Percentiles rank a stretch among this genome's conserved stretches.
phyloP scores from a whole-genome alignment of 2,797 vertebrate species.

The Clarias platycephalus region DNA sequence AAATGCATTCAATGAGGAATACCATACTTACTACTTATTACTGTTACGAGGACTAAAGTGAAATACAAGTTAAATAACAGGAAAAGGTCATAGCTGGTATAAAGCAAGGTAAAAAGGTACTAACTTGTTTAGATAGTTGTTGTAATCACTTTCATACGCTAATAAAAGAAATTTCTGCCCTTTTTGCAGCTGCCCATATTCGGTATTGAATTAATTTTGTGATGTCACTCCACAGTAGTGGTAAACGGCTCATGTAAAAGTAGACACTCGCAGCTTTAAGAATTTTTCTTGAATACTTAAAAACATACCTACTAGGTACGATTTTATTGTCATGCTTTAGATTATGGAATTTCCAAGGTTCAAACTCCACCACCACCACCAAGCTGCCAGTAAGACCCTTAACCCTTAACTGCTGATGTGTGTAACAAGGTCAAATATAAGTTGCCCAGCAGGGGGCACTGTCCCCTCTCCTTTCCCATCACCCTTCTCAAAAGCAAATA shows the following conservation, averaged over 20 bases:
- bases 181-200: neutral
- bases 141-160: neutral
- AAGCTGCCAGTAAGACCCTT: neutral
- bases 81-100: neutral
- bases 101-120: neutral
- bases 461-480: neutral
- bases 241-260: neutral
- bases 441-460: neutral
- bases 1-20: neutral
- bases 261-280: neutral
- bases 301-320: neutral
- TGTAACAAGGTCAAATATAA: neutral
- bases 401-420: neutral
- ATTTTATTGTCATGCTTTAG: neutral
- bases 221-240: neutral
- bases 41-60: neutral
- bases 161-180: neutral
- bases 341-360: no score
- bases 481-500: neutral
- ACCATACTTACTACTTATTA: neutral
- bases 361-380: no score
- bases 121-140: neutral
- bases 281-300: neutral
- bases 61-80: neutral
- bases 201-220: neutral